These are phyloP conservation scores for Grallaria varia DNA, from an alignment of 2,113 vertebrate species.

Conservation along the genomic window DNA sequence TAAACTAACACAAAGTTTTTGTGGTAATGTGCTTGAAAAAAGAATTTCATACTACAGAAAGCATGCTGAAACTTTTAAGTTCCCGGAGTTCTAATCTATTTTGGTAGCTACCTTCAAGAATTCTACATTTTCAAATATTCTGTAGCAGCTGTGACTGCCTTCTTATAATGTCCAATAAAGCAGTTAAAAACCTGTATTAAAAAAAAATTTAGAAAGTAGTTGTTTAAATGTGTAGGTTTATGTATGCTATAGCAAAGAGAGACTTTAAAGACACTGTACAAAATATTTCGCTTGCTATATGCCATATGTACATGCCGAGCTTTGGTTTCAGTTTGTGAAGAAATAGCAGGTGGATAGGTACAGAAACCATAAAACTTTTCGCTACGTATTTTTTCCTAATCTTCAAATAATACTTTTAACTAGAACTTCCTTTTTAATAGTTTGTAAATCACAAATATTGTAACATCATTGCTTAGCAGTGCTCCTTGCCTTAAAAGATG, in stretches of 20 bases:
- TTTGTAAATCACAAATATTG: background rate
- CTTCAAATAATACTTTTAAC: background rate
- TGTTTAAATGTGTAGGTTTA: background rate
- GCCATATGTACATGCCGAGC: fast-evolving
- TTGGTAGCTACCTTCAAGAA: background rate
- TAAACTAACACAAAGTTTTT: background rate
- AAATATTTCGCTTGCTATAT: background rate
- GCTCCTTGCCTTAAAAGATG: background rate
- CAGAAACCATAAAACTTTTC: background rate
- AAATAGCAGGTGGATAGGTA: background rate
- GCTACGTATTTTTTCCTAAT: background rate
- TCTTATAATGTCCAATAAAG: background rate
- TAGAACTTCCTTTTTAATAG: background rate
- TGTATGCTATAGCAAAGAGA: background rate
- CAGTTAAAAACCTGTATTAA: background rate
- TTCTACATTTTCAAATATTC: background rate
- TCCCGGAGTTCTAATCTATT: background rate
- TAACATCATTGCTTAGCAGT: background rate
- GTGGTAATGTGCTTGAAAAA: background rate
- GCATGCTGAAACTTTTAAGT: background rate
- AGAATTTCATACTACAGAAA: background rate
- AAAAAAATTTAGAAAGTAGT: background rate
- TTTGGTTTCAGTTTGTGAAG: background rate
- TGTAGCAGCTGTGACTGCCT: background rate
- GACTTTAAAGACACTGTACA: background rate